Percentiles rank a stretch among this genome's conserved stretches.
Conservation (phyloP, 2,888 invertebrate species). For the Fragum fragum region DNA sequence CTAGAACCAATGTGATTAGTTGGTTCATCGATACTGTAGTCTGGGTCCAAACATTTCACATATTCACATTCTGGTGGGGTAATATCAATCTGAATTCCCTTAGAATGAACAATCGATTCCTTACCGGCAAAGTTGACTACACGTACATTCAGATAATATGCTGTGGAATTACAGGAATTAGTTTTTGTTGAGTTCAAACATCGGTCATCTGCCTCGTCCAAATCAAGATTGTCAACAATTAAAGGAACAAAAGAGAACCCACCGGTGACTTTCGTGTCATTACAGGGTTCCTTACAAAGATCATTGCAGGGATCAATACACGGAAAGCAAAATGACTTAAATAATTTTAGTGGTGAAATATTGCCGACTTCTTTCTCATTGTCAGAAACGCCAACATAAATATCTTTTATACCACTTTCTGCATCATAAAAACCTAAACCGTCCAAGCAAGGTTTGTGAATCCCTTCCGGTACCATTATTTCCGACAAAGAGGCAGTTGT, state of each 20-base stretch:
- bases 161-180: conserved; percentile 43
- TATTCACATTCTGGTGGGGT: conserved; percentile 69
- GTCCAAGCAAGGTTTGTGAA: conserved; percentile 61
- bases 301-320: conserved; percentile 60
- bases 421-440: conserved; percentile 70
- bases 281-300: conserved; percentile 59
- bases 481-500: conserved; percentile 49
- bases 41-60: conserved; percentile 73
- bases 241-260: conserved; percentile 59
- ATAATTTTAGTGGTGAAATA: conserved; percentile 47
- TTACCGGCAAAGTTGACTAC: conserved; percentile 71
- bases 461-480: conserved; percentile 58
- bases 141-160: conserved; percentile 72
- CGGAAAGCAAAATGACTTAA: conserved; percentile 62
- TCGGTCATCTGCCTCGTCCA: conserved; percentile 16
- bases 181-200: conserved; percentile 44
- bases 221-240: conserved; percentile 18
- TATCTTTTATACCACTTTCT: conserved; percentile 72
- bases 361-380: conserved; percentile 54
- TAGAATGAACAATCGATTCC: conserved; percentile 61
- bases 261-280: conserved; percentile 18
- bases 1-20: conserved; percentile 70
- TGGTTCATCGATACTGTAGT: conserved; percentile 69
- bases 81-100: conserved; percentile 70
- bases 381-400: conserved; percentile 71